Evolutionary conservation across 2,797 vertebrate genomes (phyloP).

Genomic region (Melanotaenia maccullochi): DNA sequence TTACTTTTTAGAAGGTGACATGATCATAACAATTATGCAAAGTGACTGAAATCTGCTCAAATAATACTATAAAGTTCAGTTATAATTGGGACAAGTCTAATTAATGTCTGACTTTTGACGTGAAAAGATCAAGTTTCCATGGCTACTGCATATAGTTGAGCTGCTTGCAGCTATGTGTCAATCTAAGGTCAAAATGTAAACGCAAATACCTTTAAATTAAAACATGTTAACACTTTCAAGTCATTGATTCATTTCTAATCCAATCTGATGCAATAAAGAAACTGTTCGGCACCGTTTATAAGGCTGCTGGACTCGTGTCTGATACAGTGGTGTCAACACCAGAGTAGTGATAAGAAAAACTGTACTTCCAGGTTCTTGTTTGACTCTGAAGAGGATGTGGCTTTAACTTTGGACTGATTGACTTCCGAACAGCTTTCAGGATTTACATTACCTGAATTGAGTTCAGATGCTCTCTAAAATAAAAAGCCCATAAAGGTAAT

Average conservation of each 20-base stretch:
- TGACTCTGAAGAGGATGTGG: conserved; percentile 49
- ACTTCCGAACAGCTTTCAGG: conserved; percentile 50
- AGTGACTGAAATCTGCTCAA: not conserved
- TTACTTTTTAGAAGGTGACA: not conserved
- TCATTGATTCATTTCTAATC: not conserved
- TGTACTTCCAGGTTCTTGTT: conserved; percentile 13
- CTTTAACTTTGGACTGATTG: conserved; percentile 51
- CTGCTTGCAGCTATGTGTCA: not conserved
- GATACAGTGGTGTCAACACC: not conserved
- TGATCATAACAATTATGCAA: not conserved
- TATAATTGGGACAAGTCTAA: not conserved
- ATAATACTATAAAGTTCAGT: not conserved
- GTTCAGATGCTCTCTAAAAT: conserved; percentile 56
- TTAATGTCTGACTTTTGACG: not conserved
- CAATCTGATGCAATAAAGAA: not conserved
- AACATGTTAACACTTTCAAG: conserved; percentile 11
- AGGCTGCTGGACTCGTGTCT: not conserved
- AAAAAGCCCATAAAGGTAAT: conserved; percentile 75
- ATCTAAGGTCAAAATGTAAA: not conserved
- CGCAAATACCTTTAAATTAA: conserved; percentile 12
- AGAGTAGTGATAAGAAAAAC: conserved; percentile 1
- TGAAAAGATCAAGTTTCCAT: not conserved
- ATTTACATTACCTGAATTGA: conserved; percentile 71
- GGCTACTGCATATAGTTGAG: not conserved
- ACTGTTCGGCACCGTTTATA: not conserved